Evolutionary conservation across 2,888 invertebrate species (phyloP), one percentile per base, ranked within the genome.

Genomic region (Macroteleia sp.): DNA sequence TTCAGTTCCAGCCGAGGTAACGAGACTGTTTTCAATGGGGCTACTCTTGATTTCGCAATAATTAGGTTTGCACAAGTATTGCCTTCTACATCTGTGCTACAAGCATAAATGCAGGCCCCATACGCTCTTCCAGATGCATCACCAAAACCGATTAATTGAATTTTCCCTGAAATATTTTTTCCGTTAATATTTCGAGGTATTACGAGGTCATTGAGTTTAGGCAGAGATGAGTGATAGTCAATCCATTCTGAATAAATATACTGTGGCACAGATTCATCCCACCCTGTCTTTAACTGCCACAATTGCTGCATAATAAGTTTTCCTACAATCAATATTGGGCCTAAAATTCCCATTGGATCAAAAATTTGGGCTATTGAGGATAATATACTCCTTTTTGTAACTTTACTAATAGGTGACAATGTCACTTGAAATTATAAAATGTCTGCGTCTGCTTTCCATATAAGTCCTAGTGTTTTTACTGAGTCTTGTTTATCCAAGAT

Each of bases 31-130:
- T 81, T 80, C 8, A 81, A n/a, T 0, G 82, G 79, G 17, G 78
- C 78, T 0, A 81, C 77, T 22, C 70, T 42, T 8, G 73, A 81
- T 34, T 79, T 77, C 1, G 80, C 48, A 36, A 69, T 75, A 12
- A 81, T 12, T 14, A 77, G 22, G 25, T 25, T 41, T 19, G 50
- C 12, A 9, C 6, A 9, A 39, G 4, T 32, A 14, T 12, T 17
- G 1, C 73, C 73, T 0, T 16, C n/a, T 2, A 44, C 8, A 44
- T 73, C 19, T 1, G 9, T 6, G 16, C 32, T 50, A 5, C 48
- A 17, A 2, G 79, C 10, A 16, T 85, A 84, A 3, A 84, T 30
- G 42, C 83, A 83, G 0, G 81, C 83, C n/a, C 83, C 83, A 44
- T 81, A 84, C 0, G 77, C 82, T 3, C 54, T 76, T 16, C 81